These are phyloP conservation scores for Bujurquina vittata DNA, from an alignment of 2,113 vertebrate genomes.

Conservation along the genomic window DNA sequence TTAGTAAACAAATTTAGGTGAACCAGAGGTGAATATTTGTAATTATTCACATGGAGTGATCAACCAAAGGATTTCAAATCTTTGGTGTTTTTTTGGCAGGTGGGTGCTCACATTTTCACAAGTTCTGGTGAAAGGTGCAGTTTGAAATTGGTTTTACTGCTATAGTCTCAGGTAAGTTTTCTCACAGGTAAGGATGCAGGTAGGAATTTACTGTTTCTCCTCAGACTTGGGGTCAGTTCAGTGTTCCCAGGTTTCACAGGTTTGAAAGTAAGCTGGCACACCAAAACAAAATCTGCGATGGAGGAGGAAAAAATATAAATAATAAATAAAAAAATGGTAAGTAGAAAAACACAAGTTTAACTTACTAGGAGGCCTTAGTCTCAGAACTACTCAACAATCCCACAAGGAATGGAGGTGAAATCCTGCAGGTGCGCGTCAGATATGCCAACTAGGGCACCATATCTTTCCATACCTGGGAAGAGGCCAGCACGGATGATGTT, in stretches of 20 bases:
- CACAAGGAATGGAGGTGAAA: too few relatives aligned
- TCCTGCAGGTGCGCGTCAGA: too few relatives aligned
- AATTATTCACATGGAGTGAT: background rate
- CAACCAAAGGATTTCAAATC: background rate
- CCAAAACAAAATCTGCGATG: background rate
- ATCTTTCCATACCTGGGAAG: too few relatives aligned
- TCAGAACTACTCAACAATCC: too few relatives aligned
- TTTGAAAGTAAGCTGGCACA: background rate
- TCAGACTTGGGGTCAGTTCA: background rate
- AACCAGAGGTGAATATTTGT: fast-evolving
- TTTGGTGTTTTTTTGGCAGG: background rate
- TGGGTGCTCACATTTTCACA: background rate
- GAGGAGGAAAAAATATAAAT: background rate
- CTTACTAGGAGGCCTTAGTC: background rate
- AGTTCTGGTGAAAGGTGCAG: too few relatives aligned
- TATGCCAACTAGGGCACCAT: too few relatives aligned
- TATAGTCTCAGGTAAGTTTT: background rate
- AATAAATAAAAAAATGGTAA: background rate
- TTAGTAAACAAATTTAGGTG: background rate
- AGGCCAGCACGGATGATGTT: too few relatives aligned
- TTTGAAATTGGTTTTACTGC: background rate
- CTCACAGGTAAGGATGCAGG: background rate
- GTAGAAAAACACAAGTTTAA: too few relatives aligned
- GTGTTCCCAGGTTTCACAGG: background rate
- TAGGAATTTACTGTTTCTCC: background rate